Evolutionary conservation across 2,888 invertebrate genomes (phyloP).

Genomic region (Agonopterix subpropinquella): DNA sequence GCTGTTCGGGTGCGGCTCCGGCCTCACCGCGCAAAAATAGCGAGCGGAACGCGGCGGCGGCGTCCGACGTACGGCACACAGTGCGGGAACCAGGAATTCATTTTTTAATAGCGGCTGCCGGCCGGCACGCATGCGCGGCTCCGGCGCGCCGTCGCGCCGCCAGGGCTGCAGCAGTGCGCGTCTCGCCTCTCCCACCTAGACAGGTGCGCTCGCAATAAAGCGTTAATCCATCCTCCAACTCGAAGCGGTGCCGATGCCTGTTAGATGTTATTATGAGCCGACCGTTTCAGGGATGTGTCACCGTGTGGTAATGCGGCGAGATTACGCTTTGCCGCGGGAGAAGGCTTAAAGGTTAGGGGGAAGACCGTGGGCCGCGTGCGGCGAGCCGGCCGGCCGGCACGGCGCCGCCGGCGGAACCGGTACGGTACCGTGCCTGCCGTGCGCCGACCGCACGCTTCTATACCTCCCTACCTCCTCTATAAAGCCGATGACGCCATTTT

Average conservation of each 20-base stretch:
- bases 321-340: constrained; percentile 40
- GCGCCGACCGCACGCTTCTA: constrained; percentile 27
- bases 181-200: constrained; percentile 32
- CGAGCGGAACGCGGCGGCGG: constrained; percentile 44
- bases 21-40: constrained; percentile 31
- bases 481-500: constrained; percentile 40
- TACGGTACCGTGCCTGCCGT: constrained; percentile 38
- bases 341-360: constrained; percentile 50
- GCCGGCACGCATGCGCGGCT: constrained; percentile 53
- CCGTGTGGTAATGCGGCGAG: constrained; percentile 42
- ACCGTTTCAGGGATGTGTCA: constrained; percentile 30
- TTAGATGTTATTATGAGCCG: constrained; percentile 29
- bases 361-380: constrained; percentile 15
- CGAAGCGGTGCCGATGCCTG: background rate
- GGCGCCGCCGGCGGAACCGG: no score
- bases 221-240: constrained; percentile 25
- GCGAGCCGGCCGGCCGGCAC: constrained; percentile 5
- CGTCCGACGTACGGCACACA: constrained; percentile 54
- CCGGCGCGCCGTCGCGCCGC: constrained; percentile 30
- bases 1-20: constrained; percentile 70
- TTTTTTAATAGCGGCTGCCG: constrained; percentile 47
- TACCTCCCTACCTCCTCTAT: constrained; percentile 15
- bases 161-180: constrained; percentile 51
- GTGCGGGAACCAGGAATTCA: constrained; percentile 62
- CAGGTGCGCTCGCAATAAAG: constrained; percentile 38